Percentiles rank a stretch among this genome's conserved stretches.
These are phyloP conservation scores for Oreocharis arfaki DNA, from an alignment of 2,113 vertebrate species.

Conservation along the genomic window DNA sequence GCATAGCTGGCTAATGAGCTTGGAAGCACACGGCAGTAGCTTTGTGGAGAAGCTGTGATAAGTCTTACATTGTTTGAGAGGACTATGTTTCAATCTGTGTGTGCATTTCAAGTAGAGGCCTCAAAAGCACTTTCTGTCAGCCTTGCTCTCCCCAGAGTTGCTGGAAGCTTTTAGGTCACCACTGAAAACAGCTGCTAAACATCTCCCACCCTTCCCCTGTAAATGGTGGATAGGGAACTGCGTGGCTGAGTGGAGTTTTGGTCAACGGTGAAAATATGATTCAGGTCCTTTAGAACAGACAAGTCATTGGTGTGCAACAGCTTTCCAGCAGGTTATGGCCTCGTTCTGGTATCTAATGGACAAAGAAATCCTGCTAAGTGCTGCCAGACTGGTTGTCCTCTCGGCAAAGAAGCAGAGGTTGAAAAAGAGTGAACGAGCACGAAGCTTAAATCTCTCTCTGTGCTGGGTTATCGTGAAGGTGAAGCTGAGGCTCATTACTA, in stretches of 20 bases:
- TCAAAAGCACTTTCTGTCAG: neutral
- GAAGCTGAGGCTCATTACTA: neutral
- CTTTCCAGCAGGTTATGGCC: neutral
- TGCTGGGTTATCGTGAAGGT: neutral
- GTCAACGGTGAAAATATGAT: neutral
- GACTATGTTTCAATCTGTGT: neutral
- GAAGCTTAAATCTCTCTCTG: neutral
- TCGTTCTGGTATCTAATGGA: neutral
- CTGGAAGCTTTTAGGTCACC: neutral
- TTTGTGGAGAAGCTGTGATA: neutral
- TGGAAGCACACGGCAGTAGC: neutral
- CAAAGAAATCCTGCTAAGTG: neutral
- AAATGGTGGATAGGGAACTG: neutral
- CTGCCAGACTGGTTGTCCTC: neutral
- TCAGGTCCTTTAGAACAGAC: neutral
- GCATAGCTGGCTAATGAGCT: neutral
- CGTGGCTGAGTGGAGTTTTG: neutral
- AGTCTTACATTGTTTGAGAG: neutral
- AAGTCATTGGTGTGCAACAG: neutral
- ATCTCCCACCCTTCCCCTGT: neutral
- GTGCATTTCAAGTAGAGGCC: neutral
- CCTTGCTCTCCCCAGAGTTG: neutral
- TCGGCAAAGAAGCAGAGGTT: neutral
- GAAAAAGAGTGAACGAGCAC: neutral
- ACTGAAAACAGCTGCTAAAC: neutral